Evolutionary conservation across 2,888 invertebrate species (phyloP).

Genomic region (Thecophora atra): DNA sequence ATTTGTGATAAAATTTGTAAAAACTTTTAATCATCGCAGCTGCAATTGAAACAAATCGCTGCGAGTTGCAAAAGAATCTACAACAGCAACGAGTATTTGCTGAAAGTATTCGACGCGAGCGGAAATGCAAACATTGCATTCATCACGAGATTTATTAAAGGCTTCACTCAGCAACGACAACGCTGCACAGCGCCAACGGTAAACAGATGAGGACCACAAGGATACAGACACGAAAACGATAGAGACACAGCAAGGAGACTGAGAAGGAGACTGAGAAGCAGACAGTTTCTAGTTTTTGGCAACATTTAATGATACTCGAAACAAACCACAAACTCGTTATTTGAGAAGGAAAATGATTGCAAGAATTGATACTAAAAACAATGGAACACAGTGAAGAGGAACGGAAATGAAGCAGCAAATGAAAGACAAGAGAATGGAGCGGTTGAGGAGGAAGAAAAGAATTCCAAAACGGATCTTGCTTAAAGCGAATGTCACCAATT

Average conservation of each 20-base stretch:
- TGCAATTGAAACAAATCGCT: neutral
- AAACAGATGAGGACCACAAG: neutral
- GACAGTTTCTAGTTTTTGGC: neutral
- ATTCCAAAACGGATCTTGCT: too few species aligned
- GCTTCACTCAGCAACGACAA: neutral
- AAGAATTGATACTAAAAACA: too few species aligned
- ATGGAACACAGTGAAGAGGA: neutral
- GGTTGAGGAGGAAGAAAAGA: too few species aligned
- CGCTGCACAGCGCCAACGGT: neutral
- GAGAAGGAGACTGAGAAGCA: neutral
- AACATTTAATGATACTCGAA: neutral
- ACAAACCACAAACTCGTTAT: neutral
- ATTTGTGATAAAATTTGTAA: neutral
- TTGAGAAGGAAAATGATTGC: too few species aligned
- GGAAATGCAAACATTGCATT: constrained; percentile 5
- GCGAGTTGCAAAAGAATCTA: neutral
- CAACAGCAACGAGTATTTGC: neutral
- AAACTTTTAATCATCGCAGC: neutral
- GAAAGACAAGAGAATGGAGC: too few species aligned
- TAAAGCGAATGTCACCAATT: too few species aligned
- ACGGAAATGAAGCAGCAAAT: neutral
- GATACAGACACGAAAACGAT: too few species aligned
- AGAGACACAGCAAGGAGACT: too few species aligned
- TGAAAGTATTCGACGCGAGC: neutral
- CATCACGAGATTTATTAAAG: constrained; percentile 16